A percentile compares a stretch with the other conserved stretches of the same genome.
phyloP scores from a whole-genome alignment of 1,140 invertebrate genomes.

The Papilio aristodemus region DNA sequence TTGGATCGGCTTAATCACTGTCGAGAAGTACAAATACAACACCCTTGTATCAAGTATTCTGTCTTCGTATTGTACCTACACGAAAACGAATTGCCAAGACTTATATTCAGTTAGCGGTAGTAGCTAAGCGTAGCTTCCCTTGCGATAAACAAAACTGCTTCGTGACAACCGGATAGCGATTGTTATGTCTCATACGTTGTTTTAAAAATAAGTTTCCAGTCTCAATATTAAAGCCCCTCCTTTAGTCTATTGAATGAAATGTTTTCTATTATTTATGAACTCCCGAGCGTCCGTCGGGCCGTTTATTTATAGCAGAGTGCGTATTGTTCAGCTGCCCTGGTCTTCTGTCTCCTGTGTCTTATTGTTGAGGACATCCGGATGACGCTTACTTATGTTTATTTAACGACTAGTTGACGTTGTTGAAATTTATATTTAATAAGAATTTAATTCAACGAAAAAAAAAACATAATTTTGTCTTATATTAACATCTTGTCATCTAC shows the following conservation, averaged over 20 bases:
- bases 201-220: not conserved
- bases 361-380: conserved; percentile 3
- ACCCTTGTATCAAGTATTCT: too few relatives aligned
- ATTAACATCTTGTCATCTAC: too few relatives aligned
- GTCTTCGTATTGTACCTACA: too few relatives aligned
- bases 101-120: not conserved
- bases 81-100: too few relatives aligned
- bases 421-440: too few relatives aligned
- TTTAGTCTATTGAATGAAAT: conserved; percentile 15
- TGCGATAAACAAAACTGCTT: not conserved
- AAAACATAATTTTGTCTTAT: too few relatives aligned
- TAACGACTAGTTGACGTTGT: too few relatives aligned
- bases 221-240: conserved; percentile 8
- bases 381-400: not conserved
- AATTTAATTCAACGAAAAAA: too few relatives aligned
- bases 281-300: conserved; percentile 15
- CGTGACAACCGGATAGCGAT: not conserved
- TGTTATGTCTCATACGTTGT: not conserved
- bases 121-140: not conserved
- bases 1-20: too few relatives aligned
- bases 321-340: conserved; percentile 19
- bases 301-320: conserved; percentile 22
- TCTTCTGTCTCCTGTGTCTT: not conserved
- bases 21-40: too few relatives aligned
- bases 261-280: conserved; percentile 32